Conservation (phyloP, 2,113 vertebrate genomes). For the Struthidea cinerea region DNA sequence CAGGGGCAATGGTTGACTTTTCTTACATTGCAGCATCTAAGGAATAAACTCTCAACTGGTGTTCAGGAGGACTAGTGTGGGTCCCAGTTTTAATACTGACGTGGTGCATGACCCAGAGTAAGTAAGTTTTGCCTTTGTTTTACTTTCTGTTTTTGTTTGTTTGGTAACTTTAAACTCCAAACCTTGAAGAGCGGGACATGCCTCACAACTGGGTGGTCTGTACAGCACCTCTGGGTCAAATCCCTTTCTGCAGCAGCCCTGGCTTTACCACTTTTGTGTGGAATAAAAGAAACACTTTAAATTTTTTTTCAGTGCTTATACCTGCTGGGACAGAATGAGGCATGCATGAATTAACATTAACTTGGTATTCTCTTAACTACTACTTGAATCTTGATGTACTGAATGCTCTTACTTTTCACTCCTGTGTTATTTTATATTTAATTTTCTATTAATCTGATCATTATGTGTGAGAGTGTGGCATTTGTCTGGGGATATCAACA, state of each 20-base stretch:
- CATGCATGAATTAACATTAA: neutral
- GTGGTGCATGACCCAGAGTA: neutral
- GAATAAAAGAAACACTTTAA: neutral
- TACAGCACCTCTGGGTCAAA: neutral
- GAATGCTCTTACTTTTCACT: neutral
- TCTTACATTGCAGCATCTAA: neutral
- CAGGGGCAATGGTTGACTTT: neutral
- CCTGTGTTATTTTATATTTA: neutral
- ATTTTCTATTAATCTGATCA: neutral
- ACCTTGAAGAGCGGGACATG: neutral
- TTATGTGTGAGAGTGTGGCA: neutral
- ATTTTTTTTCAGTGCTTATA: neutral
- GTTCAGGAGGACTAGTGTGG: neutral
- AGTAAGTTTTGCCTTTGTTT: neutral
- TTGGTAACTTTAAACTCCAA: neutral
- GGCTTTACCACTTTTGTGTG: neutral
- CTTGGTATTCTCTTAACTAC: neutral
- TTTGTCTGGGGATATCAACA: neutral
- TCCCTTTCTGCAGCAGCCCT: neutral
- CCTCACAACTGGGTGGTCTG: neutral
- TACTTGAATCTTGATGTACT: neutral
- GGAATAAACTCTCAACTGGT: neutral
- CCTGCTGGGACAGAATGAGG: neutral
- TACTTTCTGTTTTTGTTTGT: neutral
- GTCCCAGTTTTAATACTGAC: neutral